Base-by-base conservation (phyloP, 1,140 invertebrate genomes). In the Drosophila pectinifera region DNA sequence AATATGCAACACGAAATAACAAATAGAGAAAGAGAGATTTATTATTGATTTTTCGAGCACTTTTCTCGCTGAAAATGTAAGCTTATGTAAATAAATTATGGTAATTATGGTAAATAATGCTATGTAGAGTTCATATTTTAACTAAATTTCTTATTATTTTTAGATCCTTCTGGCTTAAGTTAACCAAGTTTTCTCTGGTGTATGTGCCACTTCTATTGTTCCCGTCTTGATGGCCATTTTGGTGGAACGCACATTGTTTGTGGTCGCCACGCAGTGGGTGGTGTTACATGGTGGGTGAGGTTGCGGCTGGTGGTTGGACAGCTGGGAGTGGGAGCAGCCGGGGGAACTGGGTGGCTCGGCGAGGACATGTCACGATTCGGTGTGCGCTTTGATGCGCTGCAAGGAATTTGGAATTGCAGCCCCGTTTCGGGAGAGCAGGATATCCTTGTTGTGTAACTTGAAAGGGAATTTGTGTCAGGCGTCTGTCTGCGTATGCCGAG, bases 401-500 rank as follows among this genome's bases (percentile, higher is more conserved):
- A 77, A 69, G 64, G 63, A 77, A 77, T 77, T 77, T 16, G 41
- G 55, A 77, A 77, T 77, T 77, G 74, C 64, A 75, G 73, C 31
- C 48, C 64, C 28, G 28, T 41, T 54, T 49, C 16, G 59, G 61
- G 43, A 54, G 16, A 67, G 26, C 62, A 18, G 28, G 48, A 34
- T 0, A 51, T 16, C 49, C 49, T 49, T 51, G 74, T 77, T 77
- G 39, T 77, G 72, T 67, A 75, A 77, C 36, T 77, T 59, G 56
- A 61, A 75, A 56, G 63, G 56, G 63, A 77, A 77, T 77, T 77
- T 77, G 74, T 77, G 74, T 77, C 74, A 77, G 73, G 73, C 62
- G 46, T 18, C 72, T 76, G 73, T 65, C 73, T 76, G 73, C 72
- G 72, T 55, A 74, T 75, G 39, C 39, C 62, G 39, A 76, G 54